Base-by-base conservation (phyloP, 2,797 vertebrate species). In the Pipistrellus pygmaeus region DNA sequence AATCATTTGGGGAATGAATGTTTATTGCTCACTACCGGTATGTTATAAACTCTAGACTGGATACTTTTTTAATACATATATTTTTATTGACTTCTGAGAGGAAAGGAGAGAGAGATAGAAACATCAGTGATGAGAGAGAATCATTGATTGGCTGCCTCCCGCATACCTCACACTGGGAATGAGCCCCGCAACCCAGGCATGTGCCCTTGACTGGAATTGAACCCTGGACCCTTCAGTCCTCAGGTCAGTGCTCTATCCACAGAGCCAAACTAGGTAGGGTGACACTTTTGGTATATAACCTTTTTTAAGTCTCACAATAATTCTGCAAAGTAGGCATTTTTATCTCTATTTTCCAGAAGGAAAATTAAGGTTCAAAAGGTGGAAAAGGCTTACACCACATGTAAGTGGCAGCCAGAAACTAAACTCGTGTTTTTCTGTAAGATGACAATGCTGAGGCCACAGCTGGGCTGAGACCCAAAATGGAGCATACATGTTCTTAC, bases 1-100 rank as follows among this genome's bases (percentile, higher is more conserved):
- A 15, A 85, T 69, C 15, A 66, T 20, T 93, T 73, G 20, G 41
- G 93, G 48, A 88, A 82, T 82, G 76, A 69, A 88, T n/a, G 35
- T 9, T 41, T 38, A 53, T 18, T 88, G 30, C n/a, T 66, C 17
- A 46, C 18, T 76, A 57, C 14, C 6, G 6, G 38, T 75, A 30
- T 90, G 64, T 69, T 77, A 68, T 57, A 82, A 83, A 5, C 66
- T 85, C 48, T 90, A 44, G 53, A 75, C 5, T n/a, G 27, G 32
- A 66, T 8, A 46, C 32, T 53, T 81, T 94, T 71, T 30, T 46
- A 86, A 90, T 23, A 55, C 21, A 55, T 55, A 55, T 55, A 55
- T 23, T 21, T 55, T 55, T 55, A 55, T 55, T 55, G 53, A 55
- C 53, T 55, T 23, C 53, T 21, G 2, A 55, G 21, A 23, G 53